Base-by-base conservation (phyloP, 2,113 vertebrate species). In the Salvelinus fontinalis region DNA sequence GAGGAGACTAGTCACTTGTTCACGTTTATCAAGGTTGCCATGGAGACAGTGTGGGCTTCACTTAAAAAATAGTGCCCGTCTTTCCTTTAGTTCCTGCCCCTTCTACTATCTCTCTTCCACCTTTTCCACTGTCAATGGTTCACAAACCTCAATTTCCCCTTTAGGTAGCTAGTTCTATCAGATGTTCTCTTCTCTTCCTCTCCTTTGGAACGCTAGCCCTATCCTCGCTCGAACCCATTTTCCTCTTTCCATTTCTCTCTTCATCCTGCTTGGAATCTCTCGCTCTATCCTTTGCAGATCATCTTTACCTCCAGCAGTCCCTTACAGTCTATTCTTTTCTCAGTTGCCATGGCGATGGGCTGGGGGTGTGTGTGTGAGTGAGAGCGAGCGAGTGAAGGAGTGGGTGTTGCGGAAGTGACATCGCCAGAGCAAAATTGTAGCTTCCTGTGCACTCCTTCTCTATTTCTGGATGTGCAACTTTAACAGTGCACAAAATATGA, bases 301-400 rank as follows among this genome's bases (percentile, higher is more conserved):
- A 62, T 62, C 59, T 62, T n/a, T 62, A n/a, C 59, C 59, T 62
- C n/a, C n/a, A 62, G n/a, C 59, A 62, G 59, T 62, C 59, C 59
- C 59, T 62, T 62, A 59, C 57, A n/a, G 59, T 6, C 59, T 62
- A 62, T 62, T 62, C 59, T 62, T 62, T 62, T 62, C n/a, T 62
- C 59, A 62, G 59, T 62, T 62, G n/a, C 59, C 59, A 62, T 62
- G 59, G 59, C 5, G 59, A 62, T 24, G 59, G 8, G n/a, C 59
- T 62, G 59, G 59, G n/a, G n/a, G 59, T n/a, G 59, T 22, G 59
- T 62, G 59, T 22, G 59, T 62, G 59, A 62, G n/a, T 14, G 54
- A 57, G 54, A 57, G 26, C 26, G 26, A 26, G 54, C 18, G 54
- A 20, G 54, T 18, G 54, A 62, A n/a, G 18, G 59, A 62, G 59